Percentiles rank a stretch among this genome's conserved stretches.
Evolutionary conservation across 1,140 invertebrate species (phyloP).

Genomic region (Magallana gigas): DNA sequence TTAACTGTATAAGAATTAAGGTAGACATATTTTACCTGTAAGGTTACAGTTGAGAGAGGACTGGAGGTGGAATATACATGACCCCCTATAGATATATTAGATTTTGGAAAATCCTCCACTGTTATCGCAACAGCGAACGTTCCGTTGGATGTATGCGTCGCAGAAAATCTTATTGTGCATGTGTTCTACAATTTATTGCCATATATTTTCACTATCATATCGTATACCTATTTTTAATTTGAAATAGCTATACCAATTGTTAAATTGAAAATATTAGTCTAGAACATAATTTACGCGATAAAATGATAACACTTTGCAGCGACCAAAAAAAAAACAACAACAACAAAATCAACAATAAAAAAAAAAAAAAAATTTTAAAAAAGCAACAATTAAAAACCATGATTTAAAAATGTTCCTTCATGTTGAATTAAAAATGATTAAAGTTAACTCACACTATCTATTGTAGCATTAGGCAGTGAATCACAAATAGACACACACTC

Average conservation of each 20-base stretch:
- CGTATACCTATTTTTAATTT: background rate
- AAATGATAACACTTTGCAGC: too few relatives aligned
- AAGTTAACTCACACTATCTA: background rate
- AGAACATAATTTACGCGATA: background rate
- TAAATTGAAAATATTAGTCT: too few relatives aligned
- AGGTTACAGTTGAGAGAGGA: constrained; percentile 50
- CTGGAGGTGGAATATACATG: constrained; percentile 45
- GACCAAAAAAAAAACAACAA: too few relatives aligned
- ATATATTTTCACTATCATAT: too few relatives aligned
- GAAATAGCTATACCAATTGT: too few relatives aligned
- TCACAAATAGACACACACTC: too few relatives aligned
- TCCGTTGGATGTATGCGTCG: constrained; percentile 44
- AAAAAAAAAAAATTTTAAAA: too few relatives aligned
- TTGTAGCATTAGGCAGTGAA: too few relatives aligned
- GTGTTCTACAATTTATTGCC: constrained; percentile 31
- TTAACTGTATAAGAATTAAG: too few relatives aligned
- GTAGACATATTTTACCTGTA: constrained; percentile 40
- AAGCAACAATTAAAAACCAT: background rate
- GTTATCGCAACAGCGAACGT: constrained; percentile 63
- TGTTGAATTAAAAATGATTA: too few relatives aligned
- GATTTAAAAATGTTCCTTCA: background rate
- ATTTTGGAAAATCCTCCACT: constrained; percentile 59
- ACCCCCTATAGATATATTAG: constrained; percentile 55
- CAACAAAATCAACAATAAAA: too few relatives aligned
- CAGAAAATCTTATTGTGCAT: constrained; percentile 51